A percentile compares a stretch with the other conserved stretches of the same genome.
Conservation (phyloP, 2,888 invertebrate species). For the Nasonia oneida region DNA sequence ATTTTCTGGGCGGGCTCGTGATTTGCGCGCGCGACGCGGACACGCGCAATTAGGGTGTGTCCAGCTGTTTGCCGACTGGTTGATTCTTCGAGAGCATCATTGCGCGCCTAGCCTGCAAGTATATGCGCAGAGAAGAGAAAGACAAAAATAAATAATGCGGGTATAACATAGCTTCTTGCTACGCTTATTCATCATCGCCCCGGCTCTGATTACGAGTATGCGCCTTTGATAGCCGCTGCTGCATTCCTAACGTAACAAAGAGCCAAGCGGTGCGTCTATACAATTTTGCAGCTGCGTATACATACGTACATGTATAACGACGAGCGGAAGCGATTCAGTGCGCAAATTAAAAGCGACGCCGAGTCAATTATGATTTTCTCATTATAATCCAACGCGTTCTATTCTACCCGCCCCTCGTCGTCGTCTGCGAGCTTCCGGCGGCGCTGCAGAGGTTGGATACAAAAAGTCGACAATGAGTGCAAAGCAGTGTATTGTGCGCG, state of each 20-base stretch:
- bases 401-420: not conserved
- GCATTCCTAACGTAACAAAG: not conserved
- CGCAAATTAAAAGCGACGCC: constrained; percentile 4
- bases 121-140: not conserved
- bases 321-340: not conserved
- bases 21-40: not conserved
- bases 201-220: not conserved
- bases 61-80: not conserved
- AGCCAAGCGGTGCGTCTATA: not conserved
- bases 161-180: not conserved
- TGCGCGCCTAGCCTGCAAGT: not conserved
- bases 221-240: not conserved
- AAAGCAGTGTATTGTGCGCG: constrained; percentile 1
- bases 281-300: too few relatives aligned
- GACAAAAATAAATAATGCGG: not conserved
- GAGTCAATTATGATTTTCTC: constrained; percentile 42
- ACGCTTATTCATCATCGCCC: not conserved
- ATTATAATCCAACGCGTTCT: constrained; percentile 9
- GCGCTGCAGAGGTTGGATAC: not conserved
- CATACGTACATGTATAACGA: not conserved
- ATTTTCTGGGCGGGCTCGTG: not conserved
- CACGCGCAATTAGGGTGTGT: not conserved
- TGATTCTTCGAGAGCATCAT: too few relatives aligned
- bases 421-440: constrained; percentile 21
- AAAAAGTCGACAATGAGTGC: not conserved